These are phyloP conservation scores for Embiotoca jacksoni DNA, from an alignment of 2,113 vertebrate species.

Conservation along the genomic window DNA sequence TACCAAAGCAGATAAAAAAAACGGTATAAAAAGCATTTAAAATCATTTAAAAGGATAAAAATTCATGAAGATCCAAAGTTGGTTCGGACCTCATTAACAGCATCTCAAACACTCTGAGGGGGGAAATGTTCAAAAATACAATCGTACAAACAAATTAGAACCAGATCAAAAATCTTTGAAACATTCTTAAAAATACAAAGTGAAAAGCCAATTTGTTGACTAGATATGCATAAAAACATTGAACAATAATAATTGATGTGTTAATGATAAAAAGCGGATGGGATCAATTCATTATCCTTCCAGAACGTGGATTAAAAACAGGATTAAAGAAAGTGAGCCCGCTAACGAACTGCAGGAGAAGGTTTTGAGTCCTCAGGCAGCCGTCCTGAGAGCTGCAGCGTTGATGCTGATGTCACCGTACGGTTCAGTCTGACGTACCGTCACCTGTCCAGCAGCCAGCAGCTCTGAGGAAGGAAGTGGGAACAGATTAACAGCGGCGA, in stretches of 20 bases:
- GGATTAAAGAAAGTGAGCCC: background rate
- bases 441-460: conserved; percentile 56
- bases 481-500: background rate
- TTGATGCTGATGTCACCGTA: conserved; percentile 52
- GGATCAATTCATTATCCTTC: background rate
- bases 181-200: conserved; percentile 4
- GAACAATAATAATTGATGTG: background rate
- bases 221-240: conserved; percentile 20
- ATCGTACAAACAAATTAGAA: conserved; percentile 2
- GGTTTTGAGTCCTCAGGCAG: conserved; percentile 4
- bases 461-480: conserved; percentile 50
- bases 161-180: background rate
- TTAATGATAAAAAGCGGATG: background rate
- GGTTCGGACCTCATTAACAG: background rate
- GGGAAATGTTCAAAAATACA: conserved; percentile 22
- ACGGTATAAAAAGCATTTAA: conserved; percentile 17
- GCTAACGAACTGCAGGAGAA: background rate
- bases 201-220: background rate
- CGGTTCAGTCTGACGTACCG: conserved; percentile 40
- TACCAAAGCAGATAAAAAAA: background rate
- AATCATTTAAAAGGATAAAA: conserved; percentile 2
- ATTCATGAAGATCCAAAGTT: background rate
- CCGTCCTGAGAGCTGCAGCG: background rate
- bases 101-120: background rate
- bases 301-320: background rate